Conservation (phyloP, 2,888 invertebrate genomes). For the Spisula subtruncata region DNA sequence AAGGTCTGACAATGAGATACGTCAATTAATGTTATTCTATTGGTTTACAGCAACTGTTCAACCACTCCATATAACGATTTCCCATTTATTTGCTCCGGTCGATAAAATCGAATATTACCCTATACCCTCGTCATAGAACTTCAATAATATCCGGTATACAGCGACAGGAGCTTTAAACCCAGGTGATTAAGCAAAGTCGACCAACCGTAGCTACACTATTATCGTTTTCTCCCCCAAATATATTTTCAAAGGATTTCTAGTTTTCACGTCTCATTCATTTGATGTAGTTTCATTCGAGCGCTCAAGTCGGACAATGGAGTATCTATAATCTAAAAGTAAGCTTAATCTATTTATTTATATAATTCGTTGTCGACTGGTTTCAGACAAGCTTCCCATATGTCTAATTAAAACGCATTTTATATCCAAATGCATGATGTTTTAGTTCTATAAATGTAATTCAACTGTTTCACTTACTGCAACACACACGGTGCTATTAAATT, state of each 20-base stretch:
- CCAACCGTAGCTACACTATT: conserved; percentile 23
- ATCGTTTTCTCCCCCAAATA: conserved; percentile 19
- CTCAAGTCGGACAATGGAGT: conserved; percentile 26
- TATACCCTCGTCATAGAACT: background rate
- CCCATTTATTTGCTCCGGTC: background rate
- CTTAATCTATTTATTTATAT: conserved; percentile 10
- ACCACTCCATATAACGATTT: background rate
- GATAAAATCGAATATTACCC: conserved; percentile 22
- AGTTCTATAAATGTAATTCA: background rate
- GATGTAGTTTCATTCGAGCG: conserved; percentile 3
- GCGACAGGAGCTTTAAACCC: conserved; percentile 13
- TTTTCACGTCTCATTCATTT: background rate
- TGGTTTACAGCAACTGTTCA: background rate
- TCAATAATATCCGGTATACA: background rate
- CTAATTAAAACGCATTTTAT: background rate
- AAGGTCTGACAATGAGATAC: background rate
- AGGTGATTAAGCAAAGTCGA: background rate
- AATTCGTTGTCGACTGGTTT: background rate
- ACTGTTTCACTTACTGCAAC: background rate
- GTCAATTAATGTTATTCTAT: conserved; percentile 15
- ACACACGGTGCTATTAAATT: background rate
- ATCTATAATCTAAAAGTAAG: conserved; percentile 32
- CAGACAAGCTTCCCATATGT: background rate
- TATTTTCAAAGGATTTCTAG: background rate
- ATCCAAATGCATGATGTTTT: background rate